These are phyloP conservation scores for Margarornis squamiger DNA, from an alignment of 2,797 vertebrate species.

Conservation along the genomic window DNA sequence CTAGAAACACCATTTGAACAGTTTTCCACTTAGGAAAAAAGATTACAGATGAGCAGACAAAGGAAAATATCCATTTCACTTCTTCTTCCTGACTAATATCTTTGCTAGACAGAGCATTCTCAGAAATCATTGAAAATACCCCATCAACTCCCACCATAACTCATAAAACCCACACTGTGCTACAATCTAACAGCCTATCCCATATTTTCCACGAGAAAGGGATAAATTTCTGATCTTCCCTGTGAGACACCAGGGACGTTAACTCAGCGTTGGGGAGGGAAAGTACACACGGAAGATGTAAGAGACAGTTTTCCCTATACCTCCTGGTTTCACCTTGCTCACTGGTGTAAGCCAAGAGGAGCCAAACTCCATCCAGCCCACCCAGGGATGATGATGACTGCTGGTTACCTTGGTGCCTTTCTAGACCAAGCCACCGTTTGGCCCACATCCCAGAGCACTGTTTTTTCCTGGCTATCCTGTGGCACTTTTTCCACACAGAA, in stretches of 20 bases:
- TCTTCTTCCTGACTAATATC: not conserved
- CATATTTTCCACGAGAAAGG: not conserved
- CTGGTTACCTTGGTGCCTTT: not conserved
- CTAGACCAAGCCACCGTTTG: not conserved
- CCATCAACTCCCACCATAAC: not conserved
- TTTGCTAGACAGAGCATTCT: not conserved
- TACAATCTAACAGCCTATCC: not conserved
- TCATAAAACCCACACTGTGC: not conserved
- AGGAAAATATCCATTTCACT: not conserved
- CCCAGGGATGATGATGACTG: rapidly evolving
- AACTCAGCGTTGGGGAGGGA: not conserved
- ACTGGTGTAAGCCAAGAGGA: not conserved
- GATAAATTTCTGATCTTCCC: not conserved
- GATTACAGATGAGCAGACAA: not conserved
- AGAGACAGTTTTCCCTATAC: not conserved
- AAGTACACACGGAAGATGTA: not conserved
- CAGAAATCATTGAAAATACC: not conserved
- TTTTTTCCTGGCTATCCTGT: not conserved
- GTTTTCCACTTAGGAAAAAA: not conserved
- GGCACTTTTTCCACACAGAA: not conserved
- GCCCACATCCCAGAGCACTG: rapidly evolving
- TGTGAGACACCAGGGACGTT: not conserved
- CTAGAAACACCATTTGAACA: not conserved
- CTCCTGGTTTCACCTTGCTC: not conserved
- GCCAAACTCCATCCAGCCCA: not conserved